phyloP scores from a whole-genome alignment of 1,140 invertebrate genomes.

The Thaumetopoea pityocampa region DNA sequence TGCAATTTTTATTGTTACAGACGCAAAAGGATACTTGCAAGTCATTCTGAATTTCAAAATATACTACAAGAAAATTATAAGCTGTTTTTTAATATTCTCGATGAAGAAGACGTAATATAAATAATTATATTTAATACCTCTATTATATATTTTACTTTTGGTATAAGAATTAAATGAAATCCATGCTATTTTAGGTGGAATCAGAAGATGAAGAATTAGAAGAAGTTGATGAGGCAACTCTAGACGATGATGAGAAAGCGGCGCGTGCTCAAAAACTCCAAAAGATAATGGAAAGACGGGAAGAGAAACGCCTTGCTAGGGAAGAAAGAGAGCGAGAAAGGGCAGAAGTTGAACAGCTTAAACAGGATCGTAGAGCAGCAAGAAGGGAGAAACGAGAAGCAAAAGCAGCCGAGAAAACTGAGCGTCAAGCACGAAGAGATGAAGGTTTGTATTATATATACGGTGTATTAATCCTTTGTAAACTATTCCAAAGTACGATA shows the following conservation, averaged over 20 bases:
- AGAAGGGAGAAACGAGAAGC: conserved; percentile 50
- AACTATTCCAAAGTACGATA: no score
- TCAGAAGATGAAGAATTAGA: conserved; percentile 54
- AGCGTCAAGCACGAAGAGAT: conserved; percentile 49
- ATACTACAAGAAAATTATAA: conserved; percentile 57
- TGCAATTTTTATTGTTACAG: conserved; percentile 28
- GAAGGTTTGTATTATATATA: conserved; percentile 34
- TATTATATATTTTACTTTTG: no score
- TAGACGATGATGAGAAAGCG: conserved; percentile 57
- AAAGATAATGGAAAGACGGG: conserved; percentile 32
- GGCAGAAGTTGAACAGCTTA: conserved; percentile 41
- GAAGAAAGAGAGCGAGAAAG: conserved; percentile 46
- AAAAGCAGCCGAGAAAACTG: conserved; percentile 38
- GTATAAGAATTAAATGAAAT: not conserved
- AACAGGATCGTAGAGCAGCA: conserved; percentile 51
- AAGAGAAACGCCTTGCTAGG: conserved; percentile 35
- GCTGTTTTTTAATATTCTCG: conserved; percentile 63
- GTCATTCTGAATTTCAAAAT: conserved; percentile 45
- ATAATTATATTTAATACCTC: no score
- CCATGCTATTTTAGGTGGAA: conserved; percentile 30
- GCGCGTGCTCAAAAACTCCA: conserved; percentile 37
- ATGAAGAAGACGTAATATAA: conserved; percentile 50
- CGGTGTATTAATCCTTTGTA: not conserved
- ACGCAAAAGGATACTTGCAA: conserved; percentile 44
- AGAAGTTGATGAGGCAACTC: conserved; percentile 58